Evolutionary conservation across 37 sponge, comb jelly and placozoan species (phyloP).

Genomic region (Chondrilla cf. caribensis): DNA sequence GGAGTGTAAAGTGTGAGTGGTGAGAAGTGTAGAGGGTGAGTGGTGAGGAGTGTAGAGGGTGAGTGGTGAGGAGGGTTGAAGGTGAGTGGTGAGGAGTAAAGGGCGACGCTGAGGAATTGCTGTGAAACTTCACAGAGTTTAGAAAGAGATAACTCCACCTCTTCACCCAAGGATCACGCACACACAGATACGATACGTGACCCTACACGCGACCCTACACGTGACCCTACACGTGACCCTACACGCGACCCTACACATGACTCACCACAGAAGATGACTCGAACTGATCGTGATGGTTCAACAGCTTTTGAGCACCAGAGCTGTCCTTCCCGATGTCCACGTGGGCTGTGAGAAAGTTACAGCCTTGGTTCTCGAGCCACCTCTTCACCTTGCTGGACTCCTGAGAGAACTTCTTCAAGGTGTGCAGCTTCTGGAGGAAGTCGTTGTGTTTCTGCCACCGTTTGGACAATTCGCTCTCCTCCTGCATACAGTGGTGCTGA

Average conservation of each 20-base stretch:
- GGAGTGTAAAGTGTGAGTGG: too few relatives aligned
- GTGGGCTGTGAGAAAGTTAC: conserved; percentile 31
- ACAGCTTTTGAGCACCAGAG: conserved; percentile 3
- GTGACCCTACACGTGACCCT: too few relatives aligned
- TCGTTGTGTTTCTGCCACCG: conserved; percentile 33
- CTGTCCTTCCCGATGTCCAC: conserved; percentile 30
- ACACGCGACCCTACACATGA: too few relatives aligned
- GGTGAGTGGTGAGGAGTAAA: too few relatives aligned
- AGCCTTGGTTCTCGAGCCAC: conserved; percentile 50
- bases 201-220: too few relatives aligned
- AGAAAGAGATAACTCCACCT: conserved; percentile 11
- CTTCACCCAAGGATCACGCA: too few relatives aligned
- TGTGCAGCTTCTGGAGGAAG: conserved; percentile 33
- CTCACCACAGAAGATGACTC: conserved; percentile 25
- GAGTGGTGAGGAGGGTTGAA: too few relatives aligned
- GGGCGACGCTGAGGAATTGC: too few relatives aligned
- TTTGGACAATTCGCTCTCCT: conserved; percentile 23
- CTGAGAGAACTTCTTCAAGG: conserved; percentile 33
- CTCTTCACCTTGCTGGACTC: conserved; percentile 51
- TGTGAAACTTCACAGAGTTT: neutral
- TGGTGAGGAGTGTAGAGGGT: too few relatives aligned
- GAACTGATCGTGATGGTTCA: conserved; percentile 54
- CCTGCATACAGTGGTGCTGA: conserved; percentile 41
- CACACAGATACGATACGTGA: too few relatives aligned
- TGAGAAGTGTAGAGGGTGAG: too few relatives aligned